These are phyloP conservation scores for Congeria kusceri DNA, from an alignment of 2,888 invertebrate species.

Conservation along the genomic window DNA sequence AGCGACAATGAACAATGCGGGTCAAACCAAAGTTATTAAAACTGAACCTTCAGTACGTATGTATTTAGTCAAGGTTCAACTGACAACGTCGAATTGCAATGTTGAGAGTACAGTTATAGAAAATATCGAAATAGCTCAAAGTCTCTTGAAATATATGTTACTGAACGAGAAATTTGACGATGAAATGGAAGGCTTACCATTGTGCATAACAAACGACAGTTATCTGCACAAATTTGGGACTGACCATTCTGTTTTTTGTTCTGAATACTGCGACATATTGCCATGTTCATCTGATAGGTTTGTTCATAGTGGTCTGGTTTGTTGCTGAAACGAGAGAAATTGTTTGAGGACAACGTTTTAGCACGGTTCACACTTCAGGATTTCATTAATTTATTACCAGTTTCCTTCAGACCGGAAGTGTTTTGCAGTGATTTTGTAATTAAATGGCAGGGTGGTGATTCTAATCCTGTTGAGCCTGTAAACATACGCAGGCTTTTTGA, in stretches of 20 bases:
- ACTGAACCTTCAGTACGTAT: no score
- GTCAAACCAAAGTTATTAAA: no score
- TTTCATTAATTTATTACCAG: not conserved
- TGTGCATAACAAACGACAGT: conserved; percentile 11
- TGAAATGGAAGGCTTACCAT: conserved; percentile 8
- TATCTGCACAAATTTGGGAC: not conserved
- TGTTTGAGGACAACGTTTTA: not conserved
- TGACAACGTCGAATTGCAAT: no score
- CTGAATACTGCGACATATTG: conserved; percentile 5
- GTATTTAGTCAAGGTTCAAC: no score
- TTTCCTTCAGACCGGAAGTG: conserved; percentile 1
- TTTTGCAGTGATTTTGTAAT: not conserved
- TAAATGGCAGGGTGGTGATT: not conserved
- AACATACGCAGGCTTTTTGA: not conserved
- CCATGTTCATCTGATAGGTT: conserved; percentile 12
- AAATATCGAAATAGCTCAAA: not conserved
- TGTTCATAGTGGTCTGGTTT: not conserved
- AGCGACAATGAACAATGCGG: not conserved
- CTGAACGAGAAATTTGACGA: not conserved
- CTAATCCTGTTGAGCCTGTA: not conserved
- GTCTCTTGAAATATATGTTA: conserved; percentile 8
- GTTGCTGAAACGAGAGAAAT: conserved; percentile 4
- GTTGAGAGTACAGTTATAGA: not conserved
- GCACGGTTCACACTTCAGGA: not conserved
- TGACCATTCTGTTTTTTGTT: not conserved